Evolutionary conservation across 2,113 vertebrate species (phyloP), one percentile per base, ranked within the genome.

Genomic region (Thunnus maccoyii): DNA sequence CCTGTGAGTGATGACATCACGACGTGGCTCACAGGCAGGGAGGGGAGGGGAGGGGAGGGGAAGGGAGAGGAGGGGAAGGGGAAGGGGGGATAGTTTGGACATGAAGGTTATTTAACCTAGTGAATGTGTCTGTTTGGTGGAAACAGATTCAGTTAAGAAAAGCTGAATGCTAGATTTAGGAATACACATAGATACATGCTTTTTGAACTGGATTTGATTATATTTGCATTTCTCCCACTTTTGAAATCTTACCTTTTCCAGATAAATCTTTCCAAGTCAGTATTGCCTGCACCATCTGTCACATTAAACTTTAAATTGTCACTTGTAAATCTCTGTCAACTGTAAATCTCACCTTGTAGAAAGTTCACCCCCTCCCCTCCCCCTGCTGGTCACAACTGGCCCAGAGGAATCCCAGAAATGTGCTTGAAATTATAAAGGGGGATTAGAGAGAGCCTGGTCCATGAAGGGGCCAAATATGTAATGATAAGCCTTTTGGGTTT

Each of bases 391-490:
- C 78, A 85, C 82, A 78, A 78, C 89, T 91, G 89, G 80, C 62
- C 72, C 10, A n/a, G 48, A 76, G 86, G 92, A 95, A 95, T 94
- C 85, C 69, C 60, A 91, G 79, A 91, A 92, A 95, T 94, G 89
- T 82, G 69, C 56, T 82, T 83, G 82, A 93, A 94, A 94, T 95
- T 88, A 91, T 92, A 80, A 88, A 90, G 82, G 77, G 86, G 90
- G 93, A 93, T 94, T 95, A 94, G 73, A 14, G 3, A 60, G 65
- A 85, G 86, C 75, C 88, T 86, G 65, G 76, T 82, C 84, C 74
- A 58, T 89, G 86, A 36, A 67, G 57, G 67, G 84, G 82, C 85
- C 83, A 91, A 89, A 90, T 86, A 90, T 91, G 87, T 87, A 72
- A 86, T 72, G 80, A 92, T 91, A 94, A 93, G 84, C 88, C 86